phyloP scores from a whole-genome alignment of 2,888 invertebrate genomes.

The Ophion costatus region DNA sequence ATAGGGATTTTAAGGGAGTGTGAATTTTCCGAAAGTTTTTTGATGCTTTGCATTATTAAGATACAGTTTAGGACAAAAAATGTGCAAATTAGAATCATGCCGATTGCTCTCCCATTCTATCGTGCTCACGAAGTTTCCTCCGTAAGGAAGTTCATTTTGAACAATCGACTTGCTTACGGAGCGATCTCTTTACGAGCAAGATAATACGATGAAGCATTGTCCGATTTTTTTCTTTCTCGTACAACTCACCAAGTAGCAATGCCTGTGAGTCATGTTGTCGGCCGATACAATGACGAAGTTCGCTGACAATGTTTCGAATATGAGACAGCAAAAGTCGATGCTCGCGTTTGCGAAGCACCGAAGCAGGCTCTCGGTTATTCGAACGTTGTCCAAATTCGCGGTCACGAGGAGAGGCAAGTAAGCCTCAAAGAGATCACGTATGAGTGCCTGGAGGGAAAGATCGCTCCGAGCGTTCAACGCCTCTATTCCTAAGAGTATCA shows the following conservation, averaged over 20 bases:
- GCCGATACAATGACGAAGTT: constrained; percentile 75
- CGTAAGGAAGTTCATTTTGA: no score
- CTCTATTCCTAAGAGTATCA: constrained; percentile 79
- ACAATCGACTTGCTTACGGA: neutral
- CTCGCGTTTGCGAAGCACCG: constrained; percentile 77
- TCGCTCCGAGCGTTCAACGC: constrained; percentile 76
- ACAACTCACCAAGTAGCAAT: constrained; percentile 77
- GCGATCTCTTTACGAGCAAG: neutral
- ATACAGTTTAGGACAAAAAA: no score
- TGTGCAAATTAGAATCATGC: no score
- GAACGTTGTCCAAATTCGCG: constrained; percentile 69
- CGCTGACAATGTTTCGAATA: constrained; percentile 75
- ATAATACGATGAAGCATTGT: constrained; percentile 17
- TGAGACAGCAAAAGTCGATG: constrained; percentile 71
- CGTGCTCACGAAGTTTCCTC: no score
- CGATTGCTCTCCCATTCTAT: no score
- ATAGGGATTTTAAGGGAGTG: neutral
- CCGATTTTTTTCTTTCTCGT: constrained; percentile 4
- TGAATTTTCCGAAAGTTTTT: neutral
- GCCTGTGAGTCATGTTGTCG: constrained; percentile 77
- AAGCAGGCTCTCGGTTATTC: constrained; percentile 75
- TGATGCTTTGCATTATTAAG: neutral
- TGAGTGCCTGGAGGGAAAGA: constrained; percentile 75
- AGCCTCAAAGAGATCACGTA: constrained; percentile 78
- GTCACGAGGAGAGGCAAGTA: constrained; percentile 79